Evolutionary conservation across 35 echinoderm and acorn worm species (phyloP).

Genomic region (Apostichopus californicus): DNA sequence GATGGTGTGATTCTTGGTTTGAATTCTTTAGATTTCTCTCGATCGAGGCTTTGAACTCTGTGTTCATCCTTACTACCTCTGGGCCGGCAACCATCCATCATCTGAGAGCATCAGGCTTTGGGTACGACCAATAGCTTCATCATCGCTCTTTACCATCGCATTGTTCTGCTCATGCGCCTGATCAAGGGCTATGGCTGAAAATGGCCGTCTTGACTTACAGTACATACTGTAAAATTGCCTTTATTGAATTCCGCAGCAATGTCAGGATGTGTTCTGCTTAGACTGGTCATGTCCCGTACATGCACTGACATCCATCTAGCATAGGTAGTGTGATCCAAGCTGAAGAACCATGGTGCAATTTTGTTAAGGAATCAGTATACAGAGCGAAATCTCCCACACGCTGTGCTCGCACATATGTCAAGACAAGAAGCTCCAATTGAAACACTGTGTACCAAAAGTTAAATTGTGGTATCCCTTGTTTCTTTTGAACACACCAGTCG

Average conservation of each 20-base stretch:
- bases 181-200: slow-evolving; percentile 64
- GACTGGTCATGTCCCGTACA: neutral
- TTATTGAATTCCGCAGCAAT: slow-evolving; percentile 23
- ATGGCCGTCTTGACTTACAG: slow-evolving; percentile 45
- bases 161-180: slow-evolving; percentile 80
- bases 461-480: slow-evolving; percentile 24
- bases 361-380: slow-evolving; percentile 49
- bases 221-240: slow-evolving; percentile 22
- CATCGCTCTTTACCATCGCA: slow-evolving; percentile 58
- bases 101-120: slow-evolving; percentile 45
- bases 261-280: neutral
- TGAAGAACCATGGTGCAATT: slow-evolving; percentile 62
- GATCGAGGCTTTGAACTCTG: slow-evolving; percentile 33
- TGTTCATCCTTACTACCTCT: slow-evolving; percentile 29
- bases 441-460: slow-evolving; percentile 55
- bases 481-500: slow-evolving; percentile 19
- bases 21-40: neutral
- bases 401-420: slow-evolving; percentile 51
- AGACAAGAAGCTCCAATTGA: slow-evolving; percentile 34
- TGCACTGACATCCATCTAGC: slow-evolving; percentile 19
- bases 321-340: slow-evolving; percentile 66
- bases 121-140: slow-evolving; percentile 67
- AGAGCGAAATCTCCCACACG: slow-evolving; percentile 41
- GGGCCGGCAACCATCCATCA: slow-evolving; percentile 68
- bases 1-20: neutral